Conservation (phyloP, 92 coral and sea anemone genomes). For the Porites rus region DNA sequence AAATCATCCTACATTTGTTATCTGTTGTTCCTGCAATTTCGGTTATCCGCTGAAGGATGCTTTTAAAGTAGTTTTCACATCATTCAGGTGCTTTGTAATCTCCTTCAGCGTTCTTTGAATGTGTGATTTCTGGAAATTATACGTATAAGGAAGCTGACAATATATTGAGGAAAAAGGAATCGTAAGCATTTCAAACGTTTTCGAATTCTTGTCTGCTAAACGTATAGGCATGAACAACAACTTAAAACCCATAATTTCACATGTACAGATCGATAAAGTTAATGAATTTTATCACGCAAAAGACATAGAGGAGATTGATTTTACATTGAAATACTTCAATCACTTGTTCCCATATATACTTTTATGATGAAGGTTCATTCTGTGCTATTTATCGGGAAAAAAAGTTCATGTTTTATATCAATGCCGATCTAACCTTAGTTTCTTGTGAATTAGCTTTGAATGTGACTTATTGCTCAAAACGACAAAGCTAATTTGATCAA, state of each 20-base stretch:
- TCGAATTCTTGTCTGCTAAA: background rate
- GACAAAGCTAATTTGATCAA: slow-evolving; percentile 3
- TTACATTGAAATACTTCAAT: slow-evolving; percentile 3
- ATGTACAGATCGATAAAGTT: background rate
- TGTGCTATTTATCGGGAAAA: slow-evolving; percentile 19
- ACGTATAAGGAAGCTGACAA: background rate
- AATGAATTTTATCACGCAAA: background rate
- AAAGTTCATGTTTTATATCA: background rate
- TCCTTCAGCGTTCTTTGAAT: background rate
- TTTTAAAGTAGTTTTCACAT: slow-evolving; percentile 4
- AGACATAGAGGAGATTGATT: too few relatives aligned
- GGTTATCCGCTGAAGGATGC: slow-evolving; percentile 40
- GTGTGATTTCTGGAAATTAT: background rate
- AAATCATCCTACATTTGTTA: slow-evolving; percentile 11
- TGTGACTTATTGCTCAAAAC: slow-evolving; percentile 11
- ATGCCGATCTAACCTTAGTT: background rate
- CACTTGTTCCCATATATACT: slow-evolving; percentile 10
- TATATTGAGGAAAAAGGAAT: background rate
- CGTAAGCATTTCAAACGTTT: background rate
- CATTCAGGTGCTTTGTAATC: background rate
- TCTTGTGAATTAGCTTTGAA: slow-evolving; percentile 37
- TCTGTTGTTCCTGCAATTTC: slow-evolving; percentile 15
- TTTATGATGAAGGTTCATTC: slow-evolving; percentile 1
- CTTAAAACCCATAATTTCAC: background rate
- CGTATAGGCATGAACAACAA: background rate